Evolutionary conservation across 1,140 invertebrate species (phyloP).

Genomic region (Macrotrachela quadricornifera): DNA sequence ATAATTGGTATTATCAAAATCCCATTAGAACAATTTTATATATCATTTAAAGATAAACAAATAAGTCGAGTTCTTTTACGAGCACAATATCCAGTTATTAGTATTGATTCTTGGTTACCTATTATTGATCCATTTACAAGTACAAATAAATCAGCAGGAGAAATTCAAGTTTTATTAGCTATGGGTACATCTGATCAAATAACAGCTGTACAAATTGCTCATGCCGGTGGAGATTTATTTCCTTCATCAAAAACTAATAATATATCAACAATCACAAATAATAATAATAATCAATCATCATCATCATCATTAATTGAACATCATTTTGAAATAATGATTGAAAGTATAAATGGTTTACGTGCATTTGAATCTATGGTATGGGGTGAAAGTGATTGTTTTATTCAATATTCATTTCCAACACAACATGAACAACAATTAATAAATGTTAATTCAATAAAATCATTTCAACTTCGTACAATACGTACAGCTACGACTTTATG

Average conservation of each 20-base stretch:
- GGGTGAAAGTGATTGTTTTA: conserved; percentile 27
- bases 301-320: conserved; percentile 17
- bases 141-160: conserved; percentile 15
- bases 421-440: conserved; percentile 11
- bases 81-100: conserved; percentile 20
- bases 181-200: conserved; percentile 25
- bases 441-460: too few species aligned
- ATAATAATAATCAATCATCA: too few species aligned
- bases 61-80: too few species aligned
- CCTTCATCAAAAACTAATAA: too few species aligned
- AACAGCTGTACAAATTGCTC: conserved; percentile 1
- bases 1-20: conserved; percentile 27
- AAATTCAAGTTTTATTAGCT: conserved; percentile 24
- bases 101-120: conserved; percentile 23
- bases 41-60: conserved; percentile 20
- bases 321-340: conserved; percentile 23
- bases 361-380: conserved; percentile 21
- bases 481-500: conserved; percentile 25
- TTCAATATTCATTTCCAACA: conserved; percentile 26
- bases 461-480: conserved; percentile 13
- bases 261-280: too few species aligned
- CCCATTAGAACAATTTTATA: conserved; percentile 28
- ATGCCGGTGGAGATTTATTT: too few species aligned
- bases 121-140: conserved; percentile 23
- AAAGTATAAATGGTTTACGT: conserved; percentile 17